Base-by-base conservation (phyloP, 2,797 vertebrate species). In the Lepidocolaptes lacrymiger region DNA sequence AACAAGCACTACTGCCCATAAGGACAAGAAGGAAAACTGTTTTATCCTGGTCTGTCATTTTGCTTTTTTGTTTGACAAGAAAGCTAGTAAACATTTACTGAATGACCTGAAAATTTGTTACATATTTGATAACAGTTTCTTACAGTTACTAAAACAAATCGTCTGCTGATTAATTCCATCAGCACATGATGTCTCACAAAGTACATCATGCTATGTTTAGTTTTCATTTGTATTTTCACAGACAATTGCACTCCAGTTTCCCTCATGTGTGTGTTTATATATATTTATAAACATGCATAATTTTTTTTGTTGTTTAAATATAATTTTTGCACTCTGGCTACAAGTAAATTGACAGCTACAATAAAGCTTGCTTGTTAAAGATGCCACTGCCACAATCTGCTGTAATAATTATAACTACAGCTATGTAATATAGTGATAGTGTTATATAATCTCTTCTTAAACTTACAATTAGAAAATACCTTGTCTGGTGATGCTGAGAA, bases 211-310 rank as follows among this genome's bases (percentile, higher is more conserved):
- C 23, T 69, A 9, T 3, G 6, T 63, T 89, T 71, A 28, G 22
- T 54, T 95, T 88, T 69, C 15, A 32, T 55, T 81, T 81, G 12
- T 71, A n/a, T 58, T 78, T 93, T 88, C 55, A 80, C 6, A 51
- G n/a, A 36, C 14, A 75, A 81, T 78, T 76, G 16, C 30, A 55
- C 24, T 91, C 24, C 26, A 59, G 14, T 41, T 73, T 62, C 23
- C 59, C 20, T 73, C 22, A 14, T 15, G 12, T 26, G 26, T 51
- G 18, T n/a, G 8, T 63, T 30, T 59, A 34, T 27, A 14, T 15
- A 5, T 34, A 30, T 4, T 2, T 54, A 76, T 9, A 86, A 54
- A 78, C 23, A 62, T 3, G 16, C 14, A 28, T 20, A 4, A 18
- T 34, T 23, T 74, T 55, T 55, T 79, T 66, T 41, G 4, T 41